A percentile compares a stretch with the other conserved stretches of the same genome.
Evolutionary conservation across 2,888 invertebrate genomes (phyloP).

Genomic region (Heliconius erato): DNA sequence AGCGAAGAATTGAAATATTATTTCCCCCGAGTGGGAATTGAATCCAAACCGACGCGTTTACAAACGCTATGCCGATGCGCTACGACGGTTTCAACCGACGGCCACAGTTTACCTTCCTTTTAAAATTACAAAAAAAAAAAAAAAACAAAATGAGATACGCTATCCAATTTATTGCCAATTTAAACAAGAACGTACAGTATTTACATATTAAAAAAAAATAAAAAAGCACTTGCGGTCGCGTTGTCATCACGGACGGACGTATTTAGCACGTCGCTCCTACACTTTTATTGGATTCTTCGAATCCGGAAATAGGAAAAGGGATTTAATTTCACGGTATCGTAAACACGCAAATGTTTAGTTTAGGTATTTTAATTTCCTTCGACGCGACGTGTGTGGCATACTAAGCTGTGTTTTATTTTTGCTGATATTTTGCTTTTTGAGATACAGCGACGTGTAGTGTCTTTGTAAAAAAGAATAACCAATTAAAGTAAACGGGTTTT

Average conservation of each 20-base stretch:
- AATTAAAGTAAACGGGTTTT: no score
- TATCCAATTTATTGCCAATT: neutral
- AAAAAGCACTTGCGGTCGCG: slow-evolving; percentile 14
- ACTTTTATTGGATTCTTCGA: slow-evolving; percentile 27
- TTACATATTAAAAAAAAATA: slow-evolving; percentile 19
- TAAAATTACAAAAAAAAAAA: neutral
- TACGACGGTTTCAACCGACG: no score
- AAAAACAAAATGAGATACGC: neutral
- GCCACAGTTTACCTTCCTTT: no score
- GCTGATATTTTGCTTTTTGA: no score
- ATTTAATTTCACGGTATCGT: slow-evolving; percentile 29
- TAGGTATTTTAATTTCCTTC: slow-evolving; percentile 26
- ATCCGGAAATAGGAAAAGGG: slow-evolving; percentile 33
- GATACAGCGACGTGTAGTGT: no score
- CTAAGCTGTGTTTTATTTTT: neutral
- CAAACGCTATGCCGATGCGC: no score
- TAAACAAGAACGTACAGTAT: neutral
- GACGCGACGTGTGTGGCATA: slow-evolving; percentile 9
- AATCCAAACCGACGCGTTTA: no score
- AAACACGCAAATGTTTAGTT: slow-evolving; percentile 30
- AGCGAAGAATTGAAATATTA: no score
- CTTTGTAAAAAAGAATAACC: no score
- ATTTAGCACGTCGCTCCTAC: slow-evolving; percentile 28
- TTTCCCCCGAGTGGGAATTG: no score
- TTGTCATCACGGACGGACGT: slow-evolving; percentile 20